These are phyloP conservation scores for Tinamus major DNA, from an alignment of 2,797 vertebrate species.

Conservation along the genomic window DNA sequence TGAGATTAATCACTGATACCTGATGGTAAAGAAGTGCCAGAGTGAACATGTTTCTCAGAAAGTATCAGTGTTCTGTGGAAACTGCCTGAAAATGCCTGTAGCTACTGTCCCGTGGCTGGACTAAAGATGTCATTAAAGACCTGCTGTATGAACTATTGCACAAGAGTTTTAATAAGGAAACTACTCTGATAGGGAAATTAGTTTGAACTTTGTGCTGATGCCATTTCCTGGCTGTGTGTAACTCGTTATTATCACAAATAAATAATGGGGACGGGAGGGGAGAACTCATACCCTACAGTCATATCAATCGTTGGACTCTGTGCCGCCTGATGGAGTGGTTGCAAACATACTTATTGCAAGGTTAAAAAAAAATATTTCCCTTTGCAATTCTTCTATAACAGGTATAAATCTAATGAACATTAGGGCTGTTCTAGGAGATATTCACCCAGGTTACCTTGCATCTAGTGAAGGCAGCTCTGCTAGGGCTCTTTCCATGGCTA, in stretches of 20 bases:
- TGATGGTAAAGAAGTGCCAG: background rate
- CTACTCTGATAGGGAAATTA: background rate
- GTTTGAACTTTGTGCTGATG: constrained; percentile 29
- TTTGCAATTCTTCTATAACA: background rate
- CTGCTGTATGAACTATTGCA: background rate
- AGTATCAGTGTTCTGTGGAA: background rate
- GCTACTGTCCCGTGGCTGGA: background rate
- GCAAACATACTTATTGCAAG: background rate
- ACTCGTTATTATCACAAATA: background rate
- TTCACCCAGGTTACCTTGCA: background rate
- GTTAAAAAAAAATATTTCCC: background rate
- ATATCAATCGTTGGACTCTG: background rate
- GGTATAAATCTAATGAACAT: background rate
- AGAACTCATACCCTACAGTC: background rate
- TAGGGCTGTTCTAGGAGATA: background rate
- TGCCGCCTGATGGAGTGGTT: background rate
- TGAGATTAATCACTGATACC: accelerated
- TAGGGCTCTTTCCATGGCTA: background rate
- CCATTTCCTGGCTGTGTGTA: background rate
- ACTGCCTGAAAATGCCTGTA: background rate
- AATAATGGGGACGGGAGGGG: background rate
- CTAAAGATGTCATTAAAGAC: background rate
- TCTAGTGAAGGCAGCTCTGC: background rate
- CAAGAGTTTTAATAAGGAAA: background rate
- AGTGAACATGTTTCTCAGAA: background rate